Evolutionary conservation across 2,113 vertebrate genomes (phyloP).

Genomic region (Odocoileus hemionus): DNA sequence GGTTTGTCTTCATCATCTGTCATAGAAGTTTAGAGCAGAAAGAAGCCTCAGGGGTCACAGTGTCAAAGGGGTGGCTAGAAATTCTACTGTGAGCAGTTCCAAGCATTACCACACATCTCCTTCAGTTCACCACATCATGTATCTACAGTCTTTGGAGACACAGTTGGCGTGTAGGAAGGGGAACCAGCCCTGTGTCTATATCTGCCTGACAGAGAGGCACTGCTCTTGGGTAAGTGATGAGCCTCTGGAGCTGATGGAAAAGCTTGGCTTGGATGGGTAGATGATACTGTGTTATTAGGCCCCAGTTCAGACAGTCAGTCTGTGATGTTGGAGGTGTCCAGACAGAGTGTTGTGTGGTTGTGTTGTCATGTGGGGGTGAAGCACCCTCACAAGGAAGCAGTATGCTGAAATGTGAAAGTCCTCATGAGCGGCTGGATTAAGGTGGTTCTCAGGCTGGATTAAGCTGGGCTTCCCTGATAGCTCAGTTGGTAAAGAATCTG

Average conservation of each 20-base stretch:
- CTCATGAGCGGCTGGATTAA: neutral
- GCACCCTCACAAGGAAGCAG: neutral
- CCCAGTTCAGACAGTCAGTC: neutral
- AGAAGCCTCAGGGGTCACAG: neutral
- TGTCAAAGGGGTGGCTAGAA: neutral
- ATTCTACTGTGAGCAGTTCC: neutral
- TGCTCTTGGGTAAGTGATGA: neutral
- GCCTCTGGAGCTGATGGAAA: neutral
- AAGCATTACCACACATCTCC: neutral
- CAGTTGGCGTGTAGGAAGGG: neutral
- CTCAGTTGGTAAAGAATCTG: neutral
- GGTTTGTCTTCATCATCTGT: neutral
- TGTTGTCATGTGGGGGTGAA: neutral
- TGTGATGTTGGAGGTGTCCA: neutral
- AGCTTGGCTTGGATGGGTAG: neutral
- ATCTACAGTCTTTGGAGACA: neutral
- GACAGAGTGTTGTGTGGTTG: neutral
- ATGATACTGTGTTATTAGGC: neutral
- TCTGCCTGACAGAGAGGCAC: neutral
- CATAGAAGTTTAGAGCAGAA: neutral
- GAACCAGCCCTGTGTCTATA: neutral
- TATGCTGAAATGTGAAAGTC: neutral
- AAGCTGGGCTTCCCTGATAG: neutral
- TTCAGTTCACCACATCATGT: neutral
- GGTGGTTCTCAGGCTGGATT: neutral